Evolutionary conservation across 2,797 vertebrate genomes (phyloP).

Genomic region (Enteromius unitaeniatus): DNA sequence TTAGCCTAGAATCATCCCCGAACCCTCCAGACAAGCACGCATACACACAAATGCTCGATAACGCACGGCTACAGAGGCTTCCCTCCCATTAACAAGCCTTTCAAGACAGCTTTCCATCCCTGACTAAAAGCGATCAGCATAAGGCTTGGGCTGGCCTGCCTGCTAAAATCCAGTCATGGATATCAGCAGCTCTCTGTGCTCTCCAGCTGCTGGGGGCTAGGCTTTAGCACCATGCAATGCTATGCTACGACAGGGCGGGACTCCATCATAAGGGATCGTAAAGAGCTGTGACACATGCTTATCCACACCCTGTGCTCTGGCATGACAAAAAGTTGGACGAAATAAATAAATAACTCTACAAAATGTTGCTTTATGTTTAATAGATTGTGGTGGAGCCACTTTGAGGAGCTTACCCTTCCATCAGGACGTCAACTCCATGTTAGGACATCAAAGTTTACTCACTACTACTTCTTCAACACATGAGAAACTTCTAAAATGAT

Average conservation of each 20-base stretch:
- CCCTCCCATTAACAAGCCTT: conserved; percentile 61
- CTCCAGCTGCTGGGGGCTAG: conserved; percentile 77
- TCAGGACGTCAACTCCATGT: conserved; percentile 8
- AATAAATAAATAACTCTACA: conserved; percentile 64
- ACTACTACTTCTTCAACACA: conserved; percentile 6
- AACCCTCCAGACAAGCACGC: conserved; percentile 36
- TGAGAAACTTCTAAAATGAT: conserved; percentile 25
- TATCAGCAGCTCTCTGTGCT: conserved; percentile 77
- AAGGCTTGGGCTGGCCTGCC: conserved; percentile 80
- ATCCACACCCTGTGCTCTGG: conserved; percentile 78
- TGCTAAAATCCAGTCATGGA: conserved; percentile 83
- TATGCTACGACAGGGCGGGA: conserved; percentile 72
- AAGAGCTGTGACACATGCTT: conserved; percentile 83
- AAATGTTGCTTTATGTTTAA: conserved; percentile 70
- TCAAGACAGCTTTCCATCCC: conserved; percentile 66
- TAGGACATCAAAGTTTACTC: conserved; percentile 36
- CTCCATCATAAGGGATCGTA: conserved; percentile 78
- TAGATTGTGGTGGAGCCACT: conserved; percentile 55
- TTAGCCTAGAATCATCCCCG: conserved; percentile 48
- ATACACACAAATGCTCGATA: conserved; percentile 21
- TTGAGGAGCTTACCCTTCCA: conserved; percentile 24
- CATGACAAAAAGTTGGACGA: conserved; percentile 62
- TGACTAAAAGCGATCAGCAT: conserved; percentile 82
- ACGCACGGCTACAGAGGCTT: conserved; percentile 47
- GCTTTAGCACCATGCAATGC: conserved; percentile 64